Evolutionary conservation across 2,797 vertebrate genomes (phyloP).

Genomic region (Halcyon leucocephala): DNA sequence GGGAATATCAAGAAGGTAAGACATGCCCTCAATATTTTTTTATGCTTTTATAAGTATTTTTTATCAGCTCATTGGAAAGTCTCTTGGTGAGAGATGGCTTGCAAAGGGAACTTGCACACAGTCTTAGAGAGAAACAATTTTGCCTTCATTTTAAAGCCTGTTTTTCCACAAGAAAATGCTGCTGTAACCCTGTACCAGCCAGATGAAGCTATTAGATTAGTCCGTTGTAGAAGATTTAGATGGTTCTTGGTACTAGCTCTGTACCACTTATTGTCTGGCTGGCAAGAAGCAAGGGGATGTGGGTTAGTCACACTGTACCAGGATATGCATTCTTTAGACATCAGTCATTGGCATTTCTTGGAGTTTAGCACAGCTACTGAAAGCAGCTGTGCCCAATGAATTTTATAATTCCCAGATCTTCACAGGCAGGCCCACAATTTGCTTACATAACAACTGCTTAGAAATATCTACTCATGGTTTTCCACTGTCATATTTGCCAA

Average conservation of each 20-base stretch:
- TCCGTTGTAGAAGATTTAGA: background rate
- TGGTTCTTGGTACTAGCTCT: background rate
- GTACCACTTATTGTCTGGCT: background rate
- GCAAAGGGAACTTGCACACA: background rate
- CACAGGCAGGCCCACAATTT: background rate
- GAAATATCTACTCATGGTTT: background rate
- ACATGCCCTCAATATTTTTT: background rate
- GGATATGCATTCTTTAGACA: background rate
- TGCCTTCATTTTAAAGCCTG: background rate
- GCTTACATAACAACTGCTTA: background rate
- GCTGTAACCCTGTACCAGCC: background rate
- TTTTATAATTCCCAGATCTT: conserved; percentile 12
- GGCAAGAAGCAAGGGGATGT: background rate
- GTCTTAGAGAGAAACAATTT: background rate
- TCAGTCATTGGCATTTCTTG: conserved; percentile 26
- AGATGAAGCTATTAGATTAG: background rate
- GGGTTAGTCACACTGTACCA: background rate
- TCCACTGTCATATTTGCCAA: background rate
- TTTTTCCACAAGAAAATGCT: background rate
- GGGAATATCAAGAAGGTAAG: background rate
- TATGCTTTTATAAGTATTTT: background rate
- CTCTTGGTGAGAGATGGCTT: background rate
- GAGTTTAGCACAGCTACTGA: background rate
- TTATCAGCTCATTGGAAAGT: background rate
- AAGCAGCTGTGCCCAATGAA: background rate